These are phyloP conservation scores for Brachyrhaphis roseni DNA, from an alignment of 2,797 vertebrate genomes.

Conservation along the genomic window DNA sequence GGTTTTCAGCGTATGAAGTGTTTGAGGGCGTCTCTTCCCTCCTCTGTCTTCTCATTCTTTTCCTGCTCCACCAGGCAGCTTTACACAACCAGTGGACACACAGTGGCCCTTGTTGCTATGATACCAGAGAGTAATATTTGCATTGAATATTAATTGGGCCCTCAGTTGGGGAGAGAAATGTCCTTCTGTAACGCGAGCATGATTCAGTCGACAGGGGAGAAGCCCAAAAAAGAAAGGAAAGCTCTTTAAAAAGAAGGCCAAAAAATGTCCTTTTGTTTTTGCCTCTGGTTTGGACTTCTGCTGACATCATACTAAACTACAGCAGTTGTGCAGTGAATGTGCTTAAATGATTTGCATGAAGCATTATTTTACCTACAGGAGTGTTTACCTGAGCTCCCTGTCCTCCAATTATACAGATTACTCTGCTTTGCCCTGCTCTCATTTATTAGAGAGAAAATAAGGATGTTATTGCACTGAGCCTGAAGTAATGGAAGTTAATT, in stretches of 20 bases:
- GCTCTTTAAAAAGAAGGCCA: conserved; percentile 5
- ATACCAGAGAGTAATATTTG: conserved; percentile 78
- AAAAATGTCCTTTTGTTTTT: conserved; percentile 19
- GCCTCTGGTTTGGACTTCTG: not conserved
- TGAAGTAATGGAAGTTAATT: conserved; percentile 7
- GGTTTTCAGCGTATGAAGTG: conserved; percentile 7
- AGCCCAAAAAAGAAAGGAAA: conserved; percentile 15
- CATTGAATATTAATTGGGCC: conserved; percentile 78
- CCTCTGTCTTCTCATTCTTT: conserved; percentile 37
- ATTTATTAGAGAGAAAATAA: conserved; percentile 28
- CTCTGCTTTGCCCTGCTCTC: conserved; percentile 17
- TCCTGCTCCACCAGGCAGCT: conserved; percentile 44
- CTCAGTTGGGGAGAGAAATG: conserved; percentile 52
- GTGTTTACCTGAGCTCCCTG: conserved; percentile 49
- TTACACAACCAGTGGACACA: conserved; percentile 45
- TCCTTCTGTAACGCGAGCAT: conserved; percentile 54
- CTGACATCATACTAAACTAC: conserved; percentile 18
- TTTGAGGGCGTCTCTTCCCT: conserved; percentile 19
- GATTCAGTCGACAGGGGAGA: conserved; percentile 46
- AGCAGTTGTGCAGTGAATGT: conserved; percentile 4
- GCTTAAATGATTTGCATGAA: conserved; percentile 41
- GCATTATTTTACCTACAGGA: conserved; percentile 40
- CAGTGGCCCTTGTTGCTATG: conserved; percentile 78
- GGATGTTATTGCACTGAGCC: conserved; percentile 19
- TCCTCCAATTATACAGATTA: conserved; percentile 32